Conservation (phyloP, 2,113 vertebrate species). For the Salvelinus fontinalis region DNA sequence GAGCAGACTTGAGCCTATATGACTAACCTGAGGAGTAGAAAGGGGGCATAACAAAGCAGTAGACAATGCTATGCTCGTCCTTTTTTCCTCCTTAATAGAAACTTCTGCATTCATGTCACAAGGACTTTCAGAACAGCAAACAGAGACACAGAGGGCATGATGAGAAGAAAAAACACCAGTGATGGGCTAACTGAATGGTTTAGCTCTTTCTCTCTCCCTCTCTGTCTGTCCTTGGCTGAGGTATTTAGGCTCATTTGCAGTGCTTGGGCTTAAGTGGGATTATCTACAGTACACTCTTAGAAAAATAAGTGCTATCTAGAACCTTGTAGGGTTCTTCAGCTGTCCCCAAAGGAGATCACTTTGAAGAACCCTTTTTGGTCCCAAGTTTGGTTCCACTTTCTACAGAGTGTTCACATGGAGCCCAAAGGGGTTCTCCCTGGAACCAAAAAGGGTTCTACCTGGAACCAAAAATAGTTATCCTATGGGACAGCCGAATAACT, state of each 20-base stretch:
- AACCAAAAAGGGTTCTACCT: too few species aligned
- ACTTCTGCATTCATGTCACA: conserved; percentile 14
- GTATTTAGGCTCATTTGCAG: conserved; percentile 50
- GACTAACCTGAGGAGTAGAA: conserved; percentile 38
- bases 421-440: too few species aligned
- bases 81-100: conserved; percentile 4
- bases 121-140: conserved; percentile 8
- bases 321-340: too few species aligned
- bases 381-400: too few species aligned
- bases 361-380: too few species aligned
- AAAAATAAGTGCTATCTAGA: too few species aligned
- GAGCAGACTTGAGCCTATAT: conserved; percentile 35
- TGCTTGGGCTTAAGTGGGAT: conserved; percentile 45
- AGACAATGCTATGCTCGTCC: conserved; percentile 45
- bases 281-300: conserved; percentile 33
- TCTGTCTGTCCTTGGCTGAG: conserved; percentile 12
- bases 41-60: conserved; percentile 25
- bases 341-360: too few species aligned
- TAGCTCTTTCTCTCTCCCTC: conserved; percentile 43
- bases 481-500: too few species aligned
- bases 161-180: not conserved
- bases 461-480: too few species aligned
- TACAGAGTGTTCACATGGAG: too few species aligned
- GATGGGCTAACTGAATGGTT: conserved; percentile 17
- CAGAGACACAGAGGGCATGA: conserved; percentile 7